Evolutionary conservation across 2,888 invertebrate genomes (phyloP).

Genomic region (Pachymerium ferrugineum): DNA sequence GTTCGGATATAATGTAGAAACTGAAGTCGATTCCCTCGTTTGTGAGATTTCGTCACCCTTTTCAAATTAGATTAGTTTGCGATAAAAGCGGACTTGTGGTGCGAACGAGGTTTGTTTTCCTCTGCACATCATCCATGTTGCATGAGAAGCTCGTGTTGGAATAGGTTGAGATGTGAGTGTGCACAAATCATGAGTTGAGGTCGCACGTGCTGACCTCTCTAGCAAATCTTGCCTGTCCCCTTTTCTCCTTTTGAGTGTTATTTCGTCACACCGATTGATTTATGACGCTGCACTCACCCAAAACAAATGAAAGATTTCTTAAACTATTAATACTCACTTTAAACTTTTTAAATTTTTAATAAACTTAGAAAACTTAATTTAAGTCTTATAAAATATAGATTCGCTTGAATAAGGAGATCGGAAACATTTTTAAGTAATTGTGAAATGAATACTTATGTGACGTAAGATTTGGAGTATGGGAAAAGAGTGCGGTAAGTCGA

Average conservation of each 20-base stretch:
- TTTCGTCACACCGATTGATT: constrained; percentile 4
- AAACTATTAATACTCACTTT: no score
- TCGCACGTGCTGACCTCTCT: constrained; percentile 1
- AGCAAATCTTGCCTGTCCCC: not conserved
- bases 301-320: not conserved
- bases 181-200: not conserved
- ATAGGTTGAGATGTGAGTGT: not conserved
- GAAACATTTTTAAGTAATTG: no score
- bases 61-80: constrained; percentile 19
- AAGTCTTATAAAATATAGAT: no score
- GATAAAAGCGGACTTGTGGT: constrained; percentile 3
- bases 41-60: constrained; percentile 5
- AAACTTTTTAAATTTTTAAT: no score
- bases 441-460: no score
- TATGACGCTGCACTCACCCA: not conserved
- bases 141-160: not conserved
- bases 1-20: not conserved
- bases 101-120: not conserved
- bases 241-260: not conserved
- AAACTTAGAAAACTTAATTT: no score
- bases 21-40: not conserved
- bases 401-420: no score
- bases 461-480: no score
- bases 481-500: no score
- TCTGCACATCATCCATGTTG: constrained; percentile 4